phyloP scores from a whole-genome alignment of 2,113 vertebrate species.

The Dunckerocampus dactyliophorus region DNA sequence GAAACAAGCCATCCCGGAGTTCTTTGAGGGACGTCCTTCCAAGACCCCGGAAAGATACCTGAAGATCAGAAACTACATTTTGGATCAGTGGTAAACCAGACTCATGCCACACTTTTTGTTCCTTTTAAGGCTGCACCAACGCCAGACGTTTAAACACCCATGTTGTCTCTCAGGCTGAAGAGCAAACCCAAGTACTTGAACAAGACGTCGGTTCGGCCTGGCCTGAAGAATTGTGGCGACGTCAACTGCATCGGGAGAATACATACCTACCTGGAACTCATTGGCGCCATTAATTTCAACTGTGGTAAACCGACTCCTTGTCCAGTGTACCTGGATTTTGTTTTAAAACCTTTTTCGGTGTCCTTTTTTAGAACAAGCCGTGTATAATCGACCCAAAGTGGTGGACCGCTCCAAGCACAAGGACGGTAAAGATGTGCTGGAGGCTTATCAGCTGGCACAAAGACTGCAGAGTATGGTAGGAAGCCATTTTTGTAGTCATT shows the following conservation, averaged over 20 bases:
- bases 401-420: slow-evolving; percentile 78
- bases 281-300: slow-evolving; percentile 95
- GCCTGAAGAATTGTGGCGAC: slow-evolving; percentile 95
- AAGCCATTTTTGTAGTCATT: background rate
- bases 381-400: slow-evolving; percentile 86
- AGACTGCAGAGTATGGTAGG: slow-evolving; percentile 91
- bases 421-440: slow-evolving; percentile 81
- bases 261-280: slow-evolving; percentile 94
- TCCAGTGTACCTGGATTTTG: background rate
- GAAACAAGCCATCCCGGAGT: slow-evolving; percentile 94
- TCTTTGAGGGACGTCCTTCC: slow-evolving; percentile 93
- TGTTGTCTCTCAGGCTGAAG: slow-evolving; percentile 71
- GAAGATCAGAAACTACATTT: slow-evolving; percentile 96
- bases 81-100: slow-evolving; percentile 89
- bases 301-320: slow-evolving; percentile 75
- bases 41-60: slow-evolving; percentile 97
- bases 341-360: background rate
- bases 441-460: slow-evolving; percentile 88
- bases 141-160: background rate
- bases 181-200: slow-evolving; percentile 94
- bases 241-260: slow-evolving; percentile 98
- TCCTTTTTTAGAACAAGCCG: slow-evolving; percentile 81
- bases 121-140: background rate
- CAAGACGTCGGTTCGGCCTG: slow-evolving; percentile 95
- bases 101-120: background rate